Evolutionary conservation across 2,888 invertebrate species (phyloP), one percentile per base, ranked within the genome.

Genomic region (Plebejus argus): DNA sequence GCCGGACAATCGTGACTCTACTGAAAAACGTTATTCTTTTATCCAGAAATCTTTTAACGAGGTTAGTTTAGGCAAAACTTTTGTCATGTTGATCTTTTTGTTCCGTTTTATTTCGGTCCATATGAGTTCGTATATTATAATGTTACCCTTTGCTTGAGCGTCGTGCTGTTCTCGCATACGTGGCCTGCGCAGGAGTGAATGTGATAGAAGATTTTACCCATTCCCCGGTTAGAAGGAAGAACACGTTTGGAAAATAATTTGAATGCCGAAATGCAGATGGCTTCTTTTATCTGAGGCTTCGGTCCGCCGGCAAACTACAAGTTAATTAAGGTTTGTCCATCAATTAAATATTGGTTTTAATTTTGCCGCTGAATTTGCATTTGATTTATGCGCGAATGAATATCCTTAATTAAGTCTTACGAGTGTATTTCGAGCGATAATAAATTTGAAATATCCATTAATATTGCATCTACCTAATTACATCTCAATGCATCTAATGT

Each of bases 261-360:
- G 93, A 93, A 94, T 94, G 92, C 93, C 92, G 82, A 93, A 92
- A 93, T 91, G 91, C 91, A 93, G 93, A 93, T 93, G 93, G 92
- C 91, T 93, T 91, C 91, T 93, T 93, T 92, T 91, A 91, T 89
- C 88, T 85, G 85, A 87, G 87, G 87, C 87, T 90, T 86, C 87
- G 87, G 84, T 82, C 85, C 88, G 81, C 80, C 89, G 88, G 87
- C 89, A 87, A 89, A 89, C 91, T 91, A 94, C 94, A 93, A 91
- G 94, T 93, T 93, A 94, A 94, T 94, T 93, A 93, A 94, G 93
- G 92, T 92, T 88, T 89, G 91, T 85, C 90, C 92, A 93, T 94
- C 90, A 92, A 93, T 94, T 93, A 91, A 92, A 93, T 92, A 93
- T 93, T 89, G 90, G 88, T 90, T 91, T 89, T 90, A 89, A 90